Percentiles rank a stretch among this genome's conserved stretches.
Conservation (phyloP, 2,113 vertebrate species). For the Hippocampus mohnikei region DNA sequence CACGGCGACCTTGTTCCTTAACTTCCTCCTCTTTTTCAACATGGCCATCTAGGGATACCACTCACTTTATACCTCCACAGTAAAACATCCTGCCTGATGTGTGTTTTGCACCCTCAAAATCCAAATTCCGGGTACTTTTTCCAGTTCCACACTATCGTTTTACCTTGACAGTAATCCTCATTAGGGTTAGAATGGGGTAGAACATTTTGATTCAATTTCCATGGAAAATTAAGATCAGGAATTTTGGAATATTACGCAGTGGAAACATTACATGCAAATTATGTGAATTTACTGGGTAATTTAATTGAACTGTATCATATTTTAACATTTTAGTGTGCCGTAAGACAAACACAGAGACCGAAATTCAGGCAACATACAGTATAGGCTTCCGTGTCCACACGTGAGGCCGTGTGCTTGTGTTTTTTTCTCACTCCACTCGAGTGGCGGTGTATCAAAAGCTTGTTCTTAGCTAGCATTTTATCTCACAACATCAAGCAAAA, state of each 20-base stretch:
- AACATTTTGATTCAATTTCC: neutral
- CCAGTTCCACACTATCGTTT: conserved; percentile 9
- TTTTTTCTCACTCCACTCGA: no score
- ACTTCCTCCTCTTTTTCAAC: conserved; percentile 28
- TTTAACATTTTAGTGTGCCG: neutral
- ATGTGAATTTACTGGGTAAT: neutral
- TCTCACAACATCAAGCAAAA: no score
- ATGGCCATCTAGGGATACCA: neutral
- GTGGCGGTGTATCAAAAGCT: no score
- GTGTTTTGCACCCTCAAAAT: neutral
- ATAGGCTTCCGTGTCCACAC: neutral
- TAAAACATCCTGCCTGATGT: conserved; percentile 24
- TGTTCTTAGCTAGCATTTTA: no score
- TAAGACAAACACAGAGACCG: neutral
- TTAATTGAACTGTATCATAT: neutral
- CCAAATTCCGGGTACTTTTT: neutral
- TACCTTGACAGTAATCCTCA: conserved; percentile 30
- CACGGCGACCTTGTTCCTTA: conserved; percentile 32
- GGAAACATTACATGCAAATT: neutral
- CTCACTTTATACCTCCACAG: conserved; percentile 22
- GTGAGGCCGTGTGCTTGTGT: no score
- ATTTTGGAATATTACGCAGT: neutral
- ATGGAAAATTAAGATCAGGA: neutral
- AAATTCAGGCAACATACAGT: neutral
- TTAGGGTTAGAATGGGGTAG: neutral